phyloP scores from a whole-genome alignment of 2,888 invertebrate species.

The Zele albiditarsus region DNA sequence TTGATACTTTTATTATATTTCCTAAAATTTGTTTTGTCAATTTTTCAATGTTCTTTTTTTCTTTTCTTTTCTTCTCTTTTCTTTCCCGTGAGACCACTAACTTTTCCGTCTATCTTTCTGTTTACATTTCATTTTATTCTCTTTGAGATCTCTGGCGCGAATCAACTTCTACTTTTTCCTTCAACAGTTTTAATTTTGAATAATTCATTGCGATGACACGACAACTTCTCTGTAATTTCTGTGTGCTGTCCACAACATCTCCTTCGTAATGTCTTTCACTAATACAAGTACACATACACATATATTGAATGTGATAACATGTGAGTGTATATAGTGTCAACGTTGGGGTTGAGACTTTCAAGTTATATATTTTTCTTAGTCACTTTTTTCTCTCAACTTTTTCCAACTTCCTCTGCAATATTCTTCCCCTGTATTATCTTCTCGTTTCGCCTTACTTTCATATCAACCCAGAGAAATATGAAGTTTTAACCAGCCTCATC shows the following conservation, averaged over 20 bases:
- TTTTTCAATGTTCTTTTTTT: neutral
- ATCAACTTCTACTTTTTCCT: neutral
- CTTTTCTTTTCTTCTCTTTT: neutral
- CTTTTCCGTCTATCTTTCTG: neutral
- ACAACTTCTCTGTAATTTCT: constrained; percentile 38
- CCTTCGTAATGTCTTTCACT: neutral
- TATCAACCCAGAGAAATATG: constrained; percentile 5
- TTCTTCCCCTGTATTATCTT: neutral
- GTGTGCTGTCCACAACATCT: neutral
- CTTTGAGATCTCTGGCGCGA: neutral
- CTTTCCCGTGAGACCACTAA: neutral
- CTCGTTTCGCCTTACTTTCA: neutral
- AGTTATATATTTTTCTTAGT: neutral
- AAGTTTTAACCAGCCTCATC: neutral
- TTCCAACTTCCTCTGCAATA: neutral
- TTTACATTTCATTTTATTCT: neutral
- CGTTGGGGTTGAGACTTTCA: neutral
- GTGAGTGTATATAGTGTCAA: neutral
- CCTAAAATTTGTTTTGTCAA: neutral
- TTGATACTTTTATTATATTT: neutral
- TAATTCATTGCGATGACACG: constrained; percentile 40
- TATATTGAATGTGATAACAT: neutral
- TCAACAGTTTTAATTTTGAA: constrained; percentile 22
- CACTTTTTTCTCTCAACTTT: neutral
- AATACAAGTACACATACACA: constrained; percentile 25